phyloP scores from a whole-genome alignment of 2,797 vertebrate genomes.

The Pipistrellus pipistrellus region DNA sequence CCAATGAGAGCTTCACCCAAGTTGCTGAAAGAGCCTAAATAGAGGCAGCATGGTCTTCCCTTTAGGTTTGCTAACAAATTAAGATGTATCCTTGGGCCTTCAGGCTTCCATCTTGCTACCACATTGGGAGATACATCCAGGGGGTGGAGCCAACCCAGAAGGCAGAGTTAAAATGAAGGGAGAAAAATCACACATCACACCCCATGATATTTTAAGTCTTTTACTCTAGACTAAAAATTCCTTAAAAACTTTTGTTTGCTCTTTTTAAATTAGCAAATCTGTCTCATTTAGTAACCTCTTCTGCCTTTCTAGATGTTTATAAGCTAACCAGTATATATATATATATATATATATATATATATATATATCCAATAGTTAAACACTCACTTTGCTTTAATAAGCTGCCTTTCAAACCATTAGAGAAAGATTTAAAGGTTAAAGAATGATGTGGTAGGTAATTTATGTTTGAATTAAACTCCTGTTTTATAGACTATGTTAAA shows the following conservation, averaged over 20 bases:
- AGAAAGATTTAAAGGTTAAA: constrained; percentile 82
- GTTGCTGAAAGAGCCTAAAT: neutral
- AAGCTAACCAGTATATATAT: constrained; percentile 23
- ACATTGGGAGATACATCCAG: neutral
- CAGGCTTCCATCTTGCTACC: neutral
- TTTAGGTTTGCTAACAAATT: neutral
- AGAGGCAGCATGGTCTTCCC: neutral
- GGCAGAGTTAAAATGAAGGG: neutral
- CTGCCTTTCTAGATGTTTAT: constrained; percentile 62
- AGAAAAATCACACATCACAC: neutral
- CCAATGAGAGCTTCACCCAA: neutral
- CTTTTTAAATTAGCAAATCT: constrained; percentile 29
- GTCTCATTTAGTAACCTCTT: constrained; percentile 53
- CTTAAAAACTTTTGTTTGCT: neutral
- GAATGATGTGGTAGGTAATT: constrained; percentile 78
- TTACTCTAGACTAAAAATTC: neutral
- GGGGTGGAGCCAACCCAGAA: neutral
- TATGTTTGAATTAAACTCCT: constrained; percentile 75
- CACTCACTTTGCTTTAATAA: constrained; percentile 79
- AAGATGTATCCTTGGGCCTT: neutral
- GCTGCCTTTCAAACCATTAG: constrained; percentile 74
- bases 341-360: neutral
- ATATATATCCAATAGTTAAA: constrained; percentile 45
- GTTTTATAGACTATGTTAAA: constrained; percentile 79
- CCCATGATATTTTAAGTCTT: neutral